Evolutionary conservation across 2,888 invertebrate species (phyloP), one percentile per base, ranked within the genome.

Genomic region (Abscondita cerata): DNA sequence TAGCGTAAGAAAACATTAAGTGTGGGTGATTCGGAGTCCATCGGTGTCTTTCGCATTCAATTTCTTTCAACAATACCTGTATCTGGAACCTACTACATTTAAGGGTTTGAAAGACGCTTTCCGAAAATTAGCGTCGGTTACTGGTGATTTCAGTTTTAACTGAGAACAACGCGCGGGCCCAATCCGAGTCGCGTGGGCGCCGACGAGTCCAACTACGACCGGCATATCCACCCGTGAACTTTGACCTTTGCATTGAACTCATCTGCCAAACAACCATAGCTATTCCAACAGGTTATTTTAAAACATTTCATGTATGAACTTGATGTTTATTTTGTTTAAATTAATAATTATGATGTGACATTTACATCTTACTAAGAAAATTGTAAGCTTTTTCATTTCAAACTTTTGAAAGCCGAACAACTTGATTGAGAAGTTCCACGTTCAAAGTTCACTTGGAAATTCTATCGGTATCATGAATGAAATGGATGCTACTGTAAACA

Each of bases 201-300:
- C 73, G 70, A 69, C 73, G 72, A 72, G 72, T 72, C n/a, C 72
- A 72, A 68, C 66, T 68, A 62, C 69, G 70, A 68, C 70, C 68
- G 69, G 70, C 71, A 70, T 70, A 67, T 68, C 66, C 68, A 70
- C 70, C 57, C 70, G 70, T 71, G 73, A 73, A 69, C 72, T 73
- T 73, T 73, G 71, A 73, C 72, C 73, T 73, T 73, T 72, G 58
- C 68, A 63, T 68, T 73, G 70, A 73, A 73, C 72, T 73, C 71
- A 70, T 72, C 72, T 70, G 68, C 69, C 68, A 70, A 66, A 66
- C 68, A 68, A 65, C 68, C 68, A 62, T 64, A 62, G 57, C 66
- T n/a, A n/a, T n/a, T n/a, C n/a, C 71, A 71, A 70, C 72, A 69
- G 69, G 70, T 72, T 67, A 36, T 59, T 59, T 62, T 46, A 58